These are phyloP conservation scores for Epinotia brunnichana DNA, from an alignment of 2,888 invertebrate species.

Conservation along the genomic window DNA sequence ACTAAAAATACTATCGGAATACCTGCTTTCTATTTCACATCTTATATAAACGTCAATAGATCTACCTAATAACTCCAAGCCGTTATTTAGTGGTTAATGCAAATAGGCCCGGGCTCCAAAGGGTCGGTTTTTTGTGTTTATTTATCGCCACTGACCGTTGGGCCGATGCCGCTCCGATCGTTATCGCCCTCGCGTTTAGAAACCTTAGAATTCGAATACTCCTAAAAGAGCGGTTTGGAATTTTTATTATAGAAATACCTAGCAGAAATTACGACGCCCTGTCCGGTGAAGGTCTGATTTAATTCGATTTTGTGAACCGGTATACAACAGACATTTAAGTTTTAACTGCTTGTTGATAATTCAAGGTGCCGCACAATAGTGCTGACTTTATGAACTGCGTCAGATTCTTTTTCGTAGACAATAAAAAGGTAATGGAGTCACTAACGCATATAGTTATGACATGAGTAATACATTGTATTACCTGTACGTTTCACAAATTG, in stretches of 20 bases:
- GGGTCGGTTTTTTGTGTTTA: constrained; percentile 43
- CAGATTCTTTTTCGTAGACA: neutral
- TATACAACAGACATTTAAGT: neutral
- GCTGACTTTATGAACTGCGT: neutral
- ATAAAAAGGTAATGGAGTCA: neutral
- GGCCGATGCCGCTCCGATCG: constrained; percentile 43
- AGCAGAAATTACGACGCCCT: constrained; percentile 17
- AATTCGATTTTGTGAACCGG: neutral
- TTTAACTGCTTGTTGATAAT: neutral
- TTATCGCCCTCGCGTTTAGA: constrained; percentile 44
- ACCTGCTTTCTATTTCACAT: neutral
- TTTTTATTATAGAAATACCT: constrained; percentile 24
- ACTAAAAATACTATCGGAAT: neutral
- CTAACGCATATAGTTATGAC: too few relatives aligned
- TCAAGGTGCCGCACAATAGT: neutral
- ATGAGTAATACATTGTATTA: too few relatives aligned
- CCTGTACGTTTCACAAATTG: too few relatives aligned
- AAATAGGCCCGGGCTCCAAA: constrained; percentile 33
- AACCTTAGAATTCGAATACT: constrained; percentile 32
- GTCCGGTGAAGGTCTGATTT: neutral
- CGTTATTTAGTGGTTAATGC: constrained; percentile 44
- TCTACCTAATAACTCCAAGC: constrained; percentile 27
- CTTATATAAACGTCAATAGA: constrained; percentile 32
- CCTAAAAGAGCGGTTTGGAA: constrained; percentile 21
- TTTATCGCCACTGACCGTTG: constrained; percentile 46